Conservation (phyloP, 2,888 invertebrate genomes). For the Dascillus cervinus region DNA sequence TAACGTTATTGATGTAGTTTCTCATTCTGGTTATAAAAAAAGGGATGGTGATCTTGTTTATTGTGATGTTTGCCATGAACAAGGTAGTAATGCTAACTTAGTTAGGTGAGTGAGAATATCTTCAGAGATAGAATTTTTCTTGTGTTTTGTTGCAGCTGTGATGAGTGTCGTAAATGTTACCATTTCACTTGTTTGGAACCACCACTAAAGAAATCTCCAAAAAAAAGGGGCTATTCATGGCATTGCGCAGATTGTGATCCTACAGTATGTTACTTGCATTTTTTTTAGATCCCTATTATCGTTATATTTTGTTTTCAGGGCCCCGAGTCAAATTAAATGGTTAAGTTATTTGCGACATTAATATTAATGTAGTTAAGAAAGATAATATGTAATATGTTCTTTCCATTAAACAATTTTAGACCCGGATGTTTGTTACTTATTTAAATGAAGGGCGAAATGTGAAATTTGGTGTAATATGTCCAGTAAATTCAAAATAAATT, state of each 20-base stretch:
- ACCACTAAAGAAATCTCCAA: constrained; percentile 88
- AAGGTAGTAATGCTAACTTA: constrained; percentile 56
- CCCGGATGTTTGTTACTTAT: too few species aligned
- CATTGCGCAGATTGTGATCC: constrained; percentile 94
- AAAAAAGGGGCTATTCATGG: constrained; percentile 91
- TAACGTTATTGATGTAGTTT: constrained; percentile 1
- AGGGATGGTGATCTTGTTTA: constrained; percentile 2
- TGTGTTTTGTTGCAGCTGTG: constrained; percentile 59
- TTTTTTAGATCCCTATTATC: neutral
- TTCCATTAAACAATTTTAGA: too few species aligned
- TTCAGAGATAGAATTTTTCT: constrained; percentile 1
- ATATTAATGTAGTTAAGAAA: neutral
- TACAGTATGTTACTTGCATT: constrained; percentile 67
- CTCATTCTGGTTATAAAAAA: constrained; percentile 9
- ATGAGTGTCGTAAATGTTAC: constrained; percentile 83
- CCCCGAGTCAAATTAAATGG: constrained; percentile 26
- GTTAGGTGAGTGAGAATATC: constrained; percentile 48
- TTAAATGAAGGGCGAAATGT: too few species aligned
- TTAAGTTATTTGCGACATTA: too few species aligned
- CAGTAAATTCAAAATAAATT: too few species aligned
- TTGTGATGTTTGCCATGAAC: constrained; percentile 60
- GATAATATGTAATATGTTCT: neutral
- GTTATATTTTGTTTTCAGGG: constrained; percentile 21
- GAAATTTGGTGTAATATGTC: too few species aligned
- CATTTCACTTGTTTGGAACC: constrained; percentile 92